Base-by-base conservation (phyloP, 1,140 invertebrate genomes). In the Neodiprion lecontei region DNA sequence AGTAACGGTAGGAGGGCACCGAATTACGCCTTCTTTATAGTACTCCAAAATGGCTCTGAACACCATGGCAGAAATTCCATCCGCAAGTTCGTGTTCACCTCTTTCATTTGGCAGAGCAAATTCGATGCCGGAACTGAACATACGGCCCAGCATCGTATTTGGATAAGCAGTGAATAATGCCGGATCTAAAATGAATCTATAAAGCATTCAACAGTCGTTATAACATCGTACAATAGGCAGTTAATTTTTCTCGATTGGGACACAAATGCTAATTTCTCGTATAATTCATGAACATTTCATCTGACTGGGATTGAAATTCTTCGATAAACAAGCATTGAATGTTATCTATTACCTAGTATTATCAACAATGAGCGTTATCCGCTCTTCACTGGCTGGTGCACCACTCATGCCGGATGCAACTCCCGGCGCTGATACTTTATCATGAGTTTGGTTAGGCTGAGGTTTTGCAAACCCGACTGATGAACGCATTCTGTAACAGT, bases 1-100 rank as follows among this genome's bases (percentile, higher is more conserved):
- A 5, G 95, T 93, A 5, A 98, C 94, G 0, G 91, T 90, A 2
- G 92, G 92, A 1, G 97, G 97, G 85, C 97, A 97, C 48, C 95
- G 91, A 78, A 99, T 96, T 3, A 94, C 88, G 12, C 96, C 97
- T 67, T 93, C 93, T 77, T 96, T 95, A 87, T 99, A 99, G 88
- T 95, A 99, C 77, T 99, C 98, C 80, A 99, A 89, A 81, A 99
- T 98, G 0, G 97, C 95, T 67, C 97, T 91, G 85, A 99, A 99
- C 4, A 99, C 95, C 66, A 95, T 94, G 0, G 98, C 95, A 0
- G 97, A 97, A 77, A 99, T 97, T 0, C 98, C 99, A 77, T 99
- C 98, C n/a, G 97, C 98, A 28, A 99, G 96, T 83, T 99, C 96
- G 88, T 96, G 99, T 88, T 99, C 99, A 2, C 98, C 98, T 10